Evolutionary conservation across 2,888 invertebrate species (phyloP), one percentile per base, ranked within the genome.

Genomic region (Halictus ligatus): DNA sequence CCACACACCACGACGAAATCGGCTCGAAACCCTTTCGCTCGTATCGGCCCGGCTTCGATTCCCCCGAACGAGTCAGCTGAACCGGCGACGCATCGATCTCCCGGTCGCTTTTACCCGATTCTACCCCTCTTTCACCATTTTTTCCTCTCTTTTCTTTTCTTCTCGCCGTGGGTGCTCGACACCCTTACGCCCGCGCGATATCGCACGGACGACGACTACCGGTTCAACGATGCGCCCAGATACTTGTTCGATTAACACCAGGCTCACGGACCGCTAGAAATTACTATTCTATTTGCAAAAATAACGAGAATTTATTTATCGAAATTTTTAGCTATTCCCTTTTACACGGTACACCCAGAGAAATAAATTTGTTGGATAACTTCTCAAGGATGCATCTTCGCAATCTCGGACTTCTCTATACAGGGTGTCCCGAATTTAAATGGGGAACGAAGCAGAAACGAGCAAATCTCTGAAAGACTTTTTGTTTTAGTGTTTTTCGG

Each of bases 21-120:
- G 40, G 40, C 69, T 40, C 40, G 69, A 40, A 69, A 69, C 69
- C 69, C 69, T 69, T 69, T 69, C 67, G 67, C 40, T 21, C 12
- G 67, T 67, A 43, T 40, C 69, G 69, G 69, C 12, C 69, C 21
- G 69, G 18, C 40, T 43, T 40, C 29, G 21, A 69, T 69, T 69
- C 15, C 5, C 35, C 29, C 29, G 29, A 29, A 29, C 29, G 2
- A 1, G 35, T 40, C 40, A 8, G 40, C 40, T 35, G 40, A 69
- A 35, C 69, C 69, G 69, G 69, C 35, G 40, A 69, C 40, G 40
- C 69, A 69, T 69, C 29, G 35, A 54, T 54, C 54, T 21, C 21
- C 2, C 54, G 54, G 54, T 54, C 10, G 54, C 54, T 54, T 54
- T n/a, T n/a, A n/a, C 21, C 1, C 54, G 54, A n/a, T 54, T 54